phyloP scores from a whole-genome alignment of 2,113 vertebrate species.

The Rhinichthys klamathensis region DNA sequence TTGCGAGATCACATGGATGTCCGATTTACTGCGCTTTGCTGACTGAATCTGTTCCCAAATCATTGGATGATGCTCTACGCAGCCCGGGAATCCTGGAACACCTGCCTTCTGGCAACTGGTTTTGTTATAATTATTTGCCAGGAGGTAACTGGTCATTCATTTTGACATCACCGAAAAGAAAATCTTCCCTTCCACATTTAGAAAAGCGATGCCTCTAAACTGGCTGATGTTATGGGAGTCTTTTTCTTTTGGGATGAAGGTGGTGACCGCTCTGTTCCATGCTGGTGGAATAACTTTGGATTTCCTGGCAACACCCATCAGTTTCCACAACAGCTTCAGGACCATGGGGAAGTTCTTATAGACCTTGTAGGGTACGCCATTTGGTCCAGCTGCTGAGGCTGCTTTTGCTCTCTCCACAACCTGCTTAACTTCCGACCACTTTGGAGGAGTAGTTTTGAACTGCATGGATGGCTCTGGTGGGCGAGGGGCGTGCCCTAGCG shows the following conservation, averaged over 20 bases:
- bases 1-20: conserved; percentile 38
- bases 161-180: conserved; percentile 14
- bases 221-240: conserved; percentile 19
- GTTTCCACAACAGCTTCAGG: neutral
- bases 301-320: neutral
- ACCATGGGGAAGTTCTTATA: neutral
- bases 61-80: neutral
- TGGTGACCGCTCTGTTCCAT: neutral
- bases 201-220: conserved; percentile 18
- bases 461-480: neutral
- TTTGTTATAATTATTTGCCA: neutral
- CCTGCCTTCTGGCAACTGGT: too few species aligned
- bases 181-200: conserved; percentile 25
- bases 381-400: neutral
- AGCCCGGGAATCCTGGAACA: conserved; percentile 17
- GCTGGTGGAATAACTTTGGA: neutral
- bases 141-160: neutral
- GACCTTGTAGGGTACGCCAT: neutral
- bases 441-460: neutral
- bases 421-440: neutral
- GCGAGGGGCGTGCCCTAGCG: too few species aligned
- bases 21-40: neutral
- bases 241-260: conserved; percentile 20
- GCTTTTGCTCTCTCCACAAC: neutral
- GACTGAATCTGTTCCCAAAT: conserved; percentile 38